These are phyloP conservation scores for Stercorarius parasiticus DNA, from an alignment of 2,113 vertebrate species.

Conservation along the genomic window DNA sequence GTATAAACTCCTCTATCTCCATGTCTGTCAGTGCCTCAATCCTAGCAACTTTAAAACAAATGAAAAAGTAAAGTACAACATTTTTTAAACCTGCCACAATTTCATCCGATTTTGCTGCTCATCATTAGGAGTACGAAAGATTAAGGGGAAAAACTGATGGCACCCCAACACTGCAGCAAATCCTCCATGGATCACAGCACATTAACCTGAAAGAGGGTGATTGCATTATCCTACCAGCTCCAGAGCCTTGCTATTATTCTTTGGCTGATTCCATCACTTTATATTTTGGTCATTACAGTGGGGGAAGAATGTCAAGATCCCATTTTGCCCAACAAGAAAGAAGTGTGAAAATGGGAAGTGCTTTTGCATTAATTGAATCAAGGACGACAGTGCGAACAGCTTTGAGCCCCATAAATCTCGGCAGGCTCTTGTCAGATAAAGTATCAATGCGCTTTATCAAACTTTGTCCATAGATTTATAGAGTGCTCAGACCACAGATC, in stretches of 20 bases:
- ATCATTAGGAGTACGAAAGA: not conserved
- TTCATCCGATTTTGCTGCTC: not conserved
- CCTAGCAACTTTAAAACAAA: not conserved
- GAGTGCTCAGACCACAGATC: slow-evolving; percentile 62
- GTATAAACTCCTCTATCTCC: not conserved
- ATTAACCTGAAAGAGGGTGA: not conserved
- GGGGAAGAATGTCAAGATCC: not conserved
- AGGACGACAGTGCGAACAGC: not conserved
- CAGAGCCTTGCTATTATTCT: not conserved
- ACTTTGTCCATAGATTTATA: slow-evolving; percentile 70
- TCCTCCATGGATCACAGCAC: not conserved
- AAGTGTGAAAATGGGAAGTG: not conserved
- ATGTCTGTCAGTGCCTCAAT: not conserved
- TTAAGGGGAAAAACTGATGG: not conserved
- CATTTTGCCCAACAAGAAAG: slow-evolving; percentile 24
- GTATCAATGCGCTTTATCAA: slow-evolving; percentile 69
- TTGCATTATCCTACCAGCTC: not conserved
- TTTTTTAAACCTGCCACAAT: not conserved
- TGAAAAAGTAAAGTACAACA: not conserved
- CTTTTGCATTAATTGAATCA: slow-evolving; percentile 58
- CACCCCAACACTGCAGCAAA: not conserved
- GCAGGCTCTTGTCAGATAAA: slow-evolving; percentile 54
- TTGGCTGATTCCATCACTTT: not conserved
- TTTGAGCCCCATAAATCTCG: slow-evolving; percentile 56
- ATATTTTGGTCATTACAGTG: slow-evolving; percentile 22